Base-by-base conservation (phyloP, 2,888 invertebrate species). In the Eilema sororculum region DNA sequence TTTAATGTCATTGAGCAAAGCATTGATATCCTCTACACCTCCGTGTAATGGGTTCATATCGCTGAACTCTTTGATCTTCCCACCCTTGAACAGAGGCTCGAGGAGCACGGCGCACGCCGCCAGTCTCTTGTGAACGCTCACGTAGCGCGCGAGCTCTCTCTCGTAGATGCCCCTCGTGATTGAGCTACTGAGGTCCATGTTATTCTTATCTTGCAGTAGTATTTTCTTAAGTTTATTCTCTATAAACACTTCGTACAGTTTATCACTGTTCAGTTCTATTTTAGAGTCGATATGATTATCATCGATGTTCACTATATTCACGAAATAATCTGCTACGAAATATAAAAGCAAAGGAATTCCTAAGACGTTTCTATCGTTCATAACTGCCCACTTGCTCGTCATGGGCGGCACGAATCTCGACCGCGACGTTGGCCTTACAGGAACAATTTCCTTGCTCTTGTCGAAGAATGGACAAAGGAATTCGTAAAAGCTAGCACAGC, bases 281-380 rank as follows among this genome's bases (percentile, higher is more conserved):
- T 75, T 67, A 69, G 0, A 57, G n/a, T n/a, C n/a, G n/a, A n/a
- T n/a, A 2, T n/a, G 33, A 1, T 24, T 63, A 60, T 60, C 25
- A 10, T 28, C 33, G 10, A 58, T 8, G n/a, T 28, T 16, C 63
- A 69, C 61, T n/a, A 81, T 37, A 24, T 46, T 2, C n/a, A n/a
- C n/a, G n/a, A n/a, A n/a, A n/a, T n/a, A n/a, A n/a, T n/a, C n/a
- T n/a, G n/a, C n/a, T n/a, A 67, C 46, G 24, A 81, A 52, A 28
- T 69, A 68, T 10, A 80, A 30, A 65, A 76, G 68, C 30, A 81
- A 63, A n/a, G n/a, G n/a, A n/a, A n/a, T n/a, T n/a, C n/a, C n/a
- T n/a, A n/a, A n/a, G n/a, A n/a, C n/a, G n/a, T n/a, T n/a, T n/a
- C n/a, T n/a, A n/a, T n/a, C n/a, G n/a, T n/a, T n/a, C n/a, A n/a